Percentiles rank a stretch among this genome's conserved stretches.
Evolutionary conservation across 2,797 vertebrate species (phyloP).

Genomic region (Rhinoraja longicauda): DNA sequence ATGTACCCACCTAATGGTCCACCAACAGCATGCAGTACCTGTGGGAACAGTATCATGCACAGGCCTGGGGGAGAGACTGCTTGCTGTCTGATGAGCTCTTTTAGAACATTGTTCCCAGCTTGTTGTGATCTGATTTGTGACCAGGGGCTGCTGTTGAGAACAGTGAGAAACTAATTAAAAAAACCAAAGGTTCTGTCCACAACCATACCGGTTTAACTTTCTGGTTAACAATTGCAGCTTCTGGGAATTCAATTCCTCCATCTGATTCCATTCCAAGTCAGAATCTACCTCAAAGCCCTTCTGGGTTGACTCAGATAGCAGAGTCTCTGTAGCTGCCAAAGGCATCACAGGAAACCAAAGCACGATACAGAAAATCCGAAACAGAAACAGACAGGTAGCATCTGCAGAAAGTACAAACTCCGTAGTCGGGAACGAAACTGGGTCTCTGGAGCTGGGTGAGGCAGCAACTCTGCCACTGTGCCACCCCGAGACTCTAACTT

Average conservation of each 20-base stretch:
- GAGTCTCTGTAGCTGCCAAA: neutral
- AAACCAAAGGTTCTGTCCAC: too few species aligned
- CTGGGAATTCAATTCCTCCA: neutral
- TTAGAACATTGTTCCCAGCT: neutral
- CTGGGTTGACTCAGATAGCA: neutral
- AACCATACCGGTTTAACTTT: neutral
- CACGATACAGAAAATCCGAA: too few species aligned
- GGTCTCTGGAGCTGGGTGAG: too few species aligned
- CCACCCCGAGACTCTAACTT: too few species aligned
- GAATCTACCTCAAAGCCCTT: conserved; percentile 20
- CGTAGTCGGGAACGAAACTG: too few species aligned
- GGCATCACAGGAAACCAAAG: neutral
- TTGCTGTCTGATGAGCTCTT: neutral
- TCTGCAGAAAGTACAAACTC: too few species aligned
- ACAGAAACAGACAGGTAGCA: too few species aligned
- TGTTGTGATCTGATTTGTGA: neutral
- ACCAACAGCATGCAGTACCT: neutral
- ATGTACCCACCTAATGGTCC: neutral
- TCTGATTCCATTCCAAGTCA: neutral
- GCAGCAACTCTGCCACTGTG: too few species aligned
- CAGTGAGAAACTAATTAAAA: neutral
- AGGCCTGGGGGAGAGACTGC: neutral
- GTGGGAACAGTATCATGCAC: neutral
- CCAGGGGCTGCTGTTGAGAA: neutral
- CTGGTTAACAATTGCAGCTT: neutral